Evolutionary conservation across 2,113 vertebrate genomes (phyloP).

Genomic region (Hippolais icterina): DNA sequence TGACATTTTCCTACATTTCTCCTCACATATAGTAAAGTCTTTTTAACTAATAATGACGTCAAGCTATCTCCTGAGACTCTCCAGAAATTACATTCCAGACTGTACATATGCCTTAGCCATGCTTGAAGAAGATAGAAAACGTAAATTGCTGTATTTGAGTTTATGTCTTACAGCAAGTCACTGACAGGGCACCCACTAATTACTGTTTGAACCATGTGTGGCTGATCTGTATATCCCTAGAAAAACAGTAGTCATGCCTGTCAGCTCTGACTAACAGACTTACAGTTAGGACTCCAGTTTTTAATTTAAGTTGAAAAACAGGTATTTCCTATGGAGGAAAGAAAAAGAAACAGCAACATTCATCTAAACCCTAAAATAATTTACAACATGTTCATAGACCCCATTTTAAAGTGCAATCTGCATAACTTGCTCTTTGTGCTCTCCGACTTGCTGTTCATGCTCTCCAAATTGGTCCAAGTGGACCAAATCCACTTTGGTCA

Average conservation of each 20-base stretch:
- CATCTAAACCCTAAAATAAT: background rate
- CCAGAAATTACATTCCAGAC: conserved; percentile 12
- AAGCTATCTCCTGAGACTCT: conserved; percentile 35
- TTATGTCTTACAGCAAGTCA: conserved; percentile 22
- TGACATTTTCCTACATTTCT: background rate
- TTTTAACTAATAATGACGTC: conserved; percentile 30
- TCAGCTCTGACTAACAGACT: conserved; percentile 24
- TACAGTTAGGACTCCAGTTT: background rate
- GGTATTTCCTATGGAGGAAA: background rate
- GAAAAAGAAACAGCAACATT: background rate
- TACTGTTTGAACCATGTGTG: conserved; percentile 53
- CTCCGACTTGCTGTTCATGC: background rate
- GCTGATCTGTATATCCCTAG: conserved; percentile 32
- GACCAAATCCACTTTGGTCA: background rate
- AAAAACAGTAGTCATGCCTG: conserved; percentile 6
- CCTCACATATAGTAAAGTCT: conserved; percentile 38
- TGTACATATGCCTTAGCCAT: conserved; percentile 22
- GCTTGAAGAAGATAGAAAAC: conserved; percentile 40
- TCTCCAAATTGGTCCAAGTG: background rate
- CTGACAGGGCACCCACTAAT: conserved; percentile 52
- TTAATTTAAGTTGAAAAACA: background rate
- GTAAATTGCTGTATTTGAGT: conserved; percentile 63
- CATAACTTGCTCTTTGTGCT: background rate
- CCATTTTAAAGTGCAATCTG: background rate
- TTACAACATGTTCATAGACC: background rate